Base-by-base conservation (phyloP, 2,113 vertebrate species). In the Myrmecophaga tridactyla region DNA sequence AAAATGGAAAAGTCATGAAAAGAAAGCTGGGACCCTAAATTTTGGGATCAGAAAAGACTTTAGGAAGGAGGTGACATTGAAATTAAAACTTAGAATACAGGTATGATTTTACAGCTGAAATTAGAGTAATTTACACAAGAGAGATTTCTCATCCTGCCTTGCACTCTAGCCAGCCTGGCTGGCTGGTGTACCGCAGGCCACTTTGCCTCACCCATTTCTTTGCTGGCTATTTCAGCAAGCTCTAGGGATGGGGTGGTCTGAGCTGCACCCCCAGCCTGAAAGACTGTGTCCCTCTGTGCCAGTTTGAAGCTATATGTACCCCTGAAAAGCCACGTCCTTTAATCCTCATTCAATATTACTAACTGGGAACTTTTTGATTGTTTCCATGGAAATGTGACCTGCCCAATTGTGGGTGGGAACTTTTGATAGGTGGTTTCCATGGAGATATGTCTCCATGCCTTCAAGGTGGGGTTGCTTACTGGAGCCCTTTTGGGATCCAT, bases 151-250 rank as follows among this genome's bases (percentile, higher is more conserved):
- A 29, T 4, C n/a, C 21, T 63, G 15, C 15, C 41, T 25, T 73
- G 67, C 14, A 17, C 48, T 8, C 31, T 13, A 23, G 39, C 41
- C 6, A 18, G 48, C 13, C 13, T 1, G 3, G 7, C n/a, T 27
- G 58, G 25, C 34, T 12, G 17, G 77, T 1, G 13, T 1, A 0
- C 0, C 3, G 18, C 8, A 2, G 6, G 12, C 4, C 20, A 11
- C 3, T 4, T 18, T 1, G 20, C 34, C 41, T 20, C 3, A 1
- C 20, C 43, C 11, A 3, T 4, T 36, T 41, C 53, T 63, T 13
- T 23, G n/a, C n/a, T 41, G 0, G 20, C 18, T 7, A 0, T 1
- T 0, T 7, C 15, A 25, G 2, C 21, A 23, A 7, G 13, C 11
- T 13, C 34, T 56, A 9, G 69, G 25, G 9, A 39, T 6, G 4